Evolutionary conservation across 2,113 vertebrate species (phyloP).

Genomic region (Chionodraco myersi): DNA sequence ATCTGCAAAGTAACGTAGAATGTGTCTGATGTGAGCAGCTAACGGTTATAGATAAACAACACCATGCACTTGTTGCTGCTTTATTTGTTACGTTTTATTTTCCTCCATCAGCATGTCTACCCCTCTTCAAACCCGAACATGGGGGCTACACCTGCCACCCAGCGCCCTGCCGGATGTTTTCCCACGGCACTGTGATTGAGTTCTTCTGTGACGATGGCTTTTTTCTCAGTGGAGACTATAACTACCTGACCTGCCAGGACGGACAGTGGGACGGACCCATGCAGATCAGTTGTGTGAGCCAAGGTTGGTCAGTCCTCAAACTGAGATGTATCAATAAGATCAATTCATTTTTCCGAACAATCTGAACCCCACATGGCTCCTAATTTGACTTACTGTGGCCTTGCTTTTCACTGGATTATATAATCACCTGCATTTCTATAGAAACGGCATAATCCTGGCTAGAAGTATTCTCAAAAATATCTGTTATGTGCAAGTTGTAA

Average conservation of each 20-base stretch:
- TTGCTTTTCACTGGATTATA: too few relatives aligned
- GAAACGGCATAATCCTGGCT: too few relatives aligned
- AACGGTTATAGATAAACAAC: neutral
- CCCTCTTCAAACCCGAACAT: constrained; percentile 92
- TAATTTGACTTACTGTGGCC: too few relatives aligned
- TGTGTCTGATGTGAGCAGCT: neutral
- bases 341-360: neutral
- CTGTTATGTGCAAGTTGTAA: too few relatives aligned
- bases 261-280: constrained; percentile 94
- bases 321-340: neutral
- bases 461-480: too few relatives aligned
- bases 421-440: too few relatives aligned
- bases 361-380: too few relatives aligned
- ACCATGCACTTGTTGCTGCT: neutral
- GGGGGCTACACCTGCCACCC: constrained; percentile 96
- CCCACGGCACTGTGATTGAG: constrained; percentile 93
- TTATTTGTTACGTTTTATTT: neutral
- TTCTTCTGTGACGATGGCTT: constrained; percentile 95
- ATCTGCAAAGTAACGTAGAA: neutral
- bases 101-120: constrained; percentile 86
- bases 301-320: constrained; percentile 83
- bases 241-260: constrained; percentile 96
- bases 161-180: constrained; percentile 89
- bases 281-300: constrained; percentile 93
- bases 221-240: constrained; percentile 93